Evolutionary conservation across 2,797 vertebrate species (phyloP), one percentile per base, ranked within the genome.

Genomic region (Microhierax caerulescens): DNA sequence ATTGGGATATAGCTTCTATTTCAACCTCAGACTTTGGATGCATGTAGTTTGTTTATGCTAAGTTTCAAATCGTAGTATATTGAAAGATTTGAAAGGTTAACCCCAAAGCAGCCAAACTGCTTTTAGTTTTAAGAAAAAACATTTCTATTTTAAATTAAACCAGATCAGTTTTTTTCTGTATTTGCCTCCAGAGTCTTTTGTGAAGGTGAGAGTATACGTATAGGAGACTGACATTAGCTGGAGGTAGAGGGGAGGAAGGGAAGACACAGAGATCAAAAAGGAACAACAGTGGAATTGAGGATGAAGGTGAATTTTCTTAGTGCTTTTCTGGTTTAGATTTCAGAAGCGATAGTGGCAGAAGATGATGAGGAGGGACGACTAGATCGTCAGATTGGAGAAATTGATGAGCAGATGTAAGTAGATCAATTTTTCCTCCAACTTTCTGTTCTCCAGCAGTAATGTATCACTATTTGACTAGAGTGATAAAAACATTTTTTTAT

Each of bases 331-430:
- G 32, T 88, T 90, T 96, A 98, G 98, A 99, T 99, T 65, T 99
- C 99, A 7, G 99, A 99, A 88, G 99, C 99, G 65, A 99, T 99
- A 45, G 99, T 99, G 51, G 99, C 99, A 1, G 99, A 99, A 97
- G 99, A 99, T 67, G 99, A 99, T 93, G 99, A 99, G 95, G 99
- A 99, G 95, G 99, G 99, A 5, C 99, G 99, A 7, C 83, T 99
- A 53, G 99, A 99, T 95, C 98, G 99, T 51, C 99, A 99, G 97
- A 99, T 99, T 80, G 99, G 99, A 72, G 99, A 99, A 97, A 99
- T 99, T 61, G 99, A 99, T 45, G 99, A 99, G 81, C 99, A 99
- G 96, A 99, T 99, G 98, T 98, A 96, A 97, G 98, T 98, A 92
- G 85, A 91, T 92, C 91, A 94, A 87, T 92, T 93, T 95, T 93